Conservation (phyloP, 2,113 vertebrate genomes). For the Halichoerus grypus region DNA sequence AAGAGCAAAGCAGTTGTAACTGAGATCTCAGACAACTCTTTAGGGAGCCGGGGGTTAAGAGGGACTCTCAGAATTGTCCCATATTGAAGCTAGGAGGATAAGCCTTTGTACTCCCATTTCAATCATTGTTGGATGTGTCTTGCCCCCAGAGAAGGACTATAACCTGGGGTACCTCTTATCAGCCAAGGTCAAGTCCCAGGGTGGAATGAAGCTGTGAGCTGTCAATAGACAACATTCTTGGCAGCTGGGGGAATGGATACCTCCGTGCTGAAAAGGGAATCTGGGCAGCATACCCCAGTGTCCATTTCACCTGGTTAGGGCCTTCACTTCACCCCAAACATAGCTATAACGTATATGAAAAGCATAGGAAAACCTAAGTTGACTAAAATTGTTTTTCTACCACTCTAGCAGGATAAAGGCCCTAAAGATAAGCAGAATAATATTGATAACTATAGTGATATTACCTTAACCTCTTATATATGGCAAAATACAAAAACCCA, state of each 20-base stretch:
- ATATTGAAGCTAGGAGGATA: not conserved
- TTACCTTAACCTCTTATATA: not conserved
- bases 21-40: not conserved
- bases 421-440: not conserved
- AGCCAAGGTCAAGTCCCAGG: not conserved
- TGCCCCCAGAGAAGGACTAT: not conserved
- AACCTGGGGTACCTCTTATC: not conserved
- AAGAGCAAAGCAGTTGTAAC: not conserved
- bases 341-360: not conserved
- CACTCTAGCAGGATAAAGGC: not conserved
- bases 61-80: not conserved
- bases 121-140: not conserved
- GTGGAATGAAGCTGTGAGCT: not conserved
- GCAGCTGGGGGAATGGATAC: not conserved
- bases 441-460: not conserved
- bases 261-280: not conserved
- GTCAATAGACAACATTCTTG: not conserved
- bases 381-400: not conserved
- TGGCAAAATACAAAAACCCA: not conserved
- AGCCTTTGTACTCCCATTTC: not conserved
- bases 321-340: not conserved
- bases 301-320: not conserved
- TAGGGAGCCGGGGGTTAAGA: not conserved
- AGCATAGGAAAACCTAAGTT: not conserved
- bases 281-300: not conserved